phyloP scores from a whole-genome alignment of 2,113 vertebrate species.

The Laticauda colubrina region DNA sequence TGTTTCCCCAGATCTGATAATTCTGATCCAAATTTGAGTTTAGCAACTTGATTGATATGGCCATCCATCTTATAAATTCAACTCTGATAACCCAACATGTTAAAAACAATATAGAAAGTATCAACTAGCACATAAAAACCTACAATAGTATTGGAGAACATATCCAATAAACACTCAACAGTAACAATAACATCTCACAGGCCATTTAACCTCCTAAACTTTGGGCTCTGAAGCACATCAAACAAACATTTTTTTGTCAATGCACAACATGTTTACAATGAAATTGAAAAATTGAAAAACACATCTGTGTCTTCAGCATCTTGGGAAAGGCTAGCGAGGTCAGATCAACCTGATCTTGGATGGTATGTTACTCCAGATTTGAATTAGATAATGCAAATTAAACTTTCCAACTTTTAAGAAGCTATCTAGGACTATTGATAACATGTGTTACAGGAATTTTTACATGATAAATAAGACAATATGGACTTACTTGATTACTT shows the following conservation, averaged over 20 bases:
- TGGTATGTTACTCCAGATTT: not conserved
- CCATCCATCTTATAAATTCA: not conserved
- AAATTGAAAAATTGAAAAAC: no score
- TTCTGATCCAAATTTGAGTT: not conserved
- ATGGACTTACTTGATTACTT: constrained; percentile 93
- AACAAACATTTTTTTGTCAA: no score
- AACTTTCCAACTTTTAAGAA: not conserved
- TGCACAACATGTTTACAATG: no score
- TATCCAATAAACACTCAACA: not conserved
- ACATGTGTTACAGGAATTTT: not conserved
- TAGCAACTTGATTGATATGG: not conserved
- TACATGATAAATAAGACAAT: not conserved
- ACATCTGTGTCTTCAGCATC: not conserved
- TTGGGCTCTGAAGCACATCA: not conserved
- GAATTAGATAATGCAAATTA: not conserved
- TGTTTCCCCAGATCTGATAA: not conserved
- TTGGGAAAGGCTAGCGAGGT: not conserved
- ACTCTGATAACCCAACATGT: not conserved
- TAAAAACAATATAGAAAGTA: not conserved
- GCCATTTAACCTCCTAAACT: not conserved
- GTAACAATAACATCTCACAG: not conserved
- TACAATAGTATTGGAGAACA: not conserved
- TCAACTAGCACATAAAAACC: not conserved
- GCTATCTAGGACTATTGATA: not conserved
- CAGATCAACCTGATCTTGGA: not conserved